Evolutionary conservation across 2,797 vertebrate genomes (phyloP), one percentile per base, ranked within the genome.

Genomic region (Xenopus petersii): DNA sequence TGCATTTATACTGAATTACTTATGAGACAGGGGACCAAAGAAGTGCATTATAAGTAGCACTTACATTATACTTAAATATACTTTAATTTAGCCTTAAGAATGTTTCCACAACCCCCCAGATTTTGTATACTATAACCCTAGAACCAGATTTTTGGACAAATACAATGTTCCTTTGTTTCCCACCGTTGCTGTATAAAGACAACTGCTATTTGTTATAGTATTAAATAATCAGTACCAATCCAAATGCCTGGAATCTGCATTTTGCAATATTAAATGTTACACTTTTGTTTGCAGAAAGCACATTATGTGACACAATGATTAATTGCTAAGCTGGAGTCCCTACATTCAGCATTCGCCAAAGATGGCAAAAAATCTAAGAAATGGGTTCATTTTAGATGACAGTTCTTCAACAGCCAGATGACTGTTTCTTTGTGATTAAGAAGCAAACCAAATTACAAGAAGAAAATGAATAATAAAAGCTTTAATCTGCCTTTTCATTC

Each of bases 281-380:
- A 81, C 80, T 83, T 71, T 79, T 82, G 64, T 79, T 86, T 82
- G 80, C 81, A 82, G 80, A 79, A 80, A 84, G 86, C 74, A 86
- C 82, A 90, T 88, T 86, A 91, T 86, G 85, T 81, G 81, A 83
- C 84, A 91, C 87, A 67, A 75, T 88, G 85, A 91, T 91, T 88
- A 91, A 89, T 88, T 89, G 87, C 84, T 83, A 83, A 81, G 80
- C 79, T 80, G 84, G 79, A 80, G 81, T 80, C 75, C 88, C 87
- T 86, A 76, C 81, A 70, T 3, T 36, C 55, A 79, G 62, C 24
- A 51, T 83, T 87, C 88, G 87, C 86, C 87, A 88, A 87, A 84
- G 88, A 79, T 78, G 85, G 84, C 79, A 88, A 82, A 83, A 83
- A 84, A 79, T 83, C 77, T 77, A 64, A 79, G 75, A 70, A 74